These are phyloP conservation scores for Melanchra persicariae DNA, from an alignment of 2,888 invertebrate genomes.

Conservation along the genomic window DNA sequence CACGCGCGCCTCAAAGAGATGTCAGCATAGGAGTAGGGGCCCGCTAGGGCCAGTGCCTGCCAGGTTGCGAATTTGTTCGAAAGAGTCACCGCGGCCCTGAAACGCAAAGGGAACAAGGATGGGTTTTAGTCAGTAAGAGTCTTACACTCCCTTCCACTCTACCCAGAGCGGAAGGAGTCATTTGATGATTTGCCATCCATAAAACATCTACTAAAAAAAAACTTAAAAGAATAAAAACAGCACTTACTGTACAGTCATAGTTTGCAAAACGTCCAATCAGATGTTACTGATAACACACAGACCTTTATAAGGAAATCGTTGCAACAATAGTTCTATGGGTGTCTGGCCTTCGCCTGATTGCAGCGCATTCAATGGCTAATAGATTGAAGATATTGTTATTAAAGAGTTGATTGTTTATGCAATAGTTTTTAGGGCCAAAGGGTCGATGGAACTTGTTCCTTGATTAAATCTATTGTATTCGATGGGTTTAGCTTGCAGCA, in stretches of 20 bases:
- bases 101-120: too few species aligned
- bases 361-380: conserved; percentile 38
- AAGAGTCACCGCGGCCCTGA: too few species aligned
- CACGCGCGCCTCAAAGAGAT: too few species aligned
- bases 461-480: conserved; percentile 20
- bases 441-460: background rate
- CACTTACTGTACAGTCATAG: conserved; percentile 6
- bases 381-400: conserved; percentile 52
- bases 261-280: conserved; percentile 43
- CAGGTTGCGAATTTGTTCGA: too few species aligned
- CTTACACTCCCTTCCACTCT: too few species aligned
- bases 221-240: too few species aligned
- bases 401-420: conserved; percentile 33
- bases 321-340: conserved; percentile 35
- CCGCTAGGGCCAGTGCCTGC: too few species aligned
- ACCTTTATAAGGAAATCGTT: conserved; percentile 57
- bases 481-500: background rate
- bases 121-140: too few species aligned
- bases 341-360: conserved; percentile 52
- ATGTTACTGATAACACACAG: conserved; percentile 45
- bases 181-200: too few species aligned
- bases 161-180: too few species aligned
- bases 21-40: too few species aligned
- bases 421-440: conserved; percentile 30
- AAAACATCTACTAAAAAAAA: too few species aligned